Evolutionary conservation across 2,888 invertebrate species (phyloP).

Genomic region (Dysmachus trigonus): DNA sequence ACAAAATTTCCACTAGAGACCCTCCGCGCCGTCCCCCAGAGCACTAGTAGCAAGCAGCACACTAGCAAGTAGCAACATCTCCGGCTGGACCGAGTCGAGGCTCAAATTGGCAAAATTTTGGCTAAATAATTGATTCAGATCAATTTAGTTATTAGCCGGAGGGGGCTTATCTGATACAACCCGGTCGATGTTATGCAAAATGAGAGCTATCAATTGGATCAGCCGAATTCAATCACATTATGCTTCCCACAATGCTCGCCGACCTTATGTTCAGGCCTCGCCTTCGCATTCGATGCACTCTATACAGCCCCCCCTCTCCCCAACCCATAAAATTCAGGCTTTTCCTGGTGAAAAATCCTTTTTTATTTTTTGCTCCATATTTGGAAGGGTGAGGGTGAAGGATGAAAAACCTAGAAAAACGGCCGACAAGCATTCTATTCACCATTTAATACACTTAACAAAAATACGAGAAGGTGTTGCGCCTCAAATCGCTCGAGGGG

Average conservation of each 20-base stretch:
- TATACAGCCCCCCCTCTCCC: neutral
- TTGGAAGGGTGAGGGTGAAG: neutral
- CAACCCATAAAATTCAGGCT: neutral
- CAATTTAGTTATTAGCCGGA: conserved; percentile 25
- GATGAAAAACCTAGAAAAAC: neutral
- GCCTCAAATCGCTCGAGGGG: neutral
- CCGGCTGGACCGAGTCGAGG: neutral
- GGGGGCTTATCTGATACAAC: conserved; percentile 15
- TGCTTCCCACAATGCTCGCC: neutral
- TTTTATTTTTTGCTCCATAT: neutral
- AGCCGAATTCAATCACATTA: conserved; percentile 15
- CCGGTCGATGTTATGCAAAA: conserved; percentile 19
- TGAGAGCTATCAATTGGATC: conserved; percentile 28
- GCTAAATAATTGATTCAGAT: conserved; percentile 36
- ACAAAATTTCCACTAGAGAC: neutral
- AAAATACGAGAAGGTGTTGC: neutral
- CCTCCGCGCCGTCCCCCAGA: no score
- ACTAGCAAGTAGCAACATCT: neutral
- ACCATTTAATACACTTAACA: neutral
- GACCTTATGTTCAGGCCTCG: neutral
- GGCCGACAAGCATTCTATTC: neutral
- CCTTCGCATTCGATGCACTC: neutral
- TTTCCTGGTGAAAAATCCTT: neutral
- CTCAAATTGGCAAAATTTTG: conserved; percentile 23
- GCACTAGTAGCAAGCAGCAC: no score